Evolutionary conservation across 35 echinoderm and acorn worm genomes (phyloP).

Genomic region (Amphiura filiformis): DNA sequence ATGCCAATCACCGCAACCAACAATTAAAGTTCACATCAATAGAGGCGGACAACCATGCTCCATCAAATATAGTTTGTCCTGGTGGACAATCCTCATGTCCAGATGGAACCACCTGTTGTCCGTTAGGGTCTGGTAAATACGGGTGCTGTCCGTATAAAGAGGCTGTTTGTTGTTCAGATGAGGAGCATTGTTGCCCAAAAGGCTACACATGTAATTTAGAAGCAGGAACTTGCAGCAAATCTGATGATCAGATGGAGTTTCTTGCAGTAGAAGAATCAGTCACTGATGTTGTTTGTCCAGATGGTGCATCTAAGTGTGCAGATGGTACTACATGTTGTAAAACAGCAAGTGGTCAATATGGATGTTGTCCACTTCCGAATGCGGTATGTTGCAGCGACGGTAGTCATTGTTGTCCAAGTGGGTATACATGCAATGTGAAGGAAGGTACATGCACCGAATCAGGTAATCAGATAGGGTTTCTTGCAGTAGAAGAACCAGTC

Average conservation of each 20-base stretch:
- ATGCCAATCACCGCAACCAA: conserved; percentile 30
- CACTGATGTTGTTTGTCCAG: neutral
- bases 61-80: conserved; percentile 27
- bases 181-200: conserved; percentile 52
- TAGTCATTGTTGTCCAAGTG: conserved; percentile 67
- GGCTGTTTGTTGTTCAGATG: conserved; percentile 62
- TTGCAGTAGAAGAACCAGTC: too few species aligned
- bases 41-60: neutral
- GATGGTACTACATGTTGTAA: conserved; percentile 63
- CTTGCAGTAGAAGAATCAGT: neutral
- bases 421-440: conserved; percentile 61
- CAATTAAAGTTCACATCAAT: conserved; percentile 1
- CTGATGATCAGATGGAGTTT: conserved; percentile 55
- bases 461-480: too few species aligned
- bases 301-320: conserved; percentile 7
- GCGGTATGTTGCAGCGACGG: conserved; percentile 62
- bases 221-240: conserved; percentile 44
- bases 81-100: conserved; percentile 46
- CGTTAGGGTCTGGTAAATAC: conserved; percentile 29
- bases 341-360: conserved; percentile 29
- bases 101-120: conserved; percentile 63
- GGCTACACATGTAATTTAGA: neutral
- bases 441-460: conserved; percentile 15
- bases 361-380: conserved; percentile 46
- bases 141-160: conserved; percentile 34